phyloP scores from a whole-genome alignment of 2,113 vertebrate species.

The Tachycineta bicolor region DNA sequence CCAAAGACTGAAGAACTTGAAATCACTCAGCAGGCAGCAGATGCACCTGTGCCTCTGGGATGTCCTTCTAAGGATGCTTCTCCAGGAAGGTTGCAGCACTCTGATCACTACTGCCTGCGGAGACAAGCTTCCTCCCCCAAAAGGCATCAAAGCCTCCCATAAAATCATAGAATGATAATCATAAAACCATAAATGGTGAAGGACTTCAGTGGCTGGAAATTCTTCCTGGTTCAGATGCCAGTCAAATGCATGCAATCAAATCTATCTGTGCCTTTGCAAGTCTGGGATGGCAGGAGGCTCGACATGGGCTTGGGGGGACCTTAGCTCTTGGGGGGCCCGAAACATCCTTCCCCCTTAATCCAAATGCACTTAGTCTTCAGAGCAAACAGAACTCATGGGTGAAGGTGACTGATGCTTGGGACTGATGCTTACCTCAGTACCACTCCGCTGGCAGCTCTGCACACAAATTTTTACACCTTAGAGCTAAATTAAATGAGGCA shows the following conservation, averaged over 20 bases:
- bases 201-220: neutral
- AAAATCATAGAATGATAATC: neutral
- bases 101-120: neutral
- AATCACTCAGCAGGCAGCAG: neutral
- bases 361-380: neutral
- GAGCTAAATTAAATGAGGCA: neutral
- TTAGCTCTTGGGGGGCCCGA: neutral
- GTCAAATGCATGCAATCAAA: rapidly evolving
- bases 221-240: neutral
- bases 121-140: neutral
- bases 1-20: neutral
- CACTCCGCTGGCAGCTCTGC: neutral
- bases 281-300: neutral
- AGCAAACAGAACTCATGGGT: neutral
- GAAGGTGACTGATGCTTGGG: neutral
- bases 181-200: neutral
- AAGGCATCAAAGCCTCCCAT: neutral
- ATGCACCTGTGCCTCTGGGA: neutral
- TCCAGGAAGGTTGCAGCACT: neutral
- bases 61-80: neutral
- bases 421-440: neutral
- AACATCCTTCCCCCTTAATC: neutral
- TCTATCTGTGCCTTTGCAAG: neutral
- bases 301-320: rapidly evolving
- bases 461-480: neutral